Evolutionary conservation across 2,797 vertebrate genomes (phyloP).

Genomic region (Clarias pachynema): DNA sequence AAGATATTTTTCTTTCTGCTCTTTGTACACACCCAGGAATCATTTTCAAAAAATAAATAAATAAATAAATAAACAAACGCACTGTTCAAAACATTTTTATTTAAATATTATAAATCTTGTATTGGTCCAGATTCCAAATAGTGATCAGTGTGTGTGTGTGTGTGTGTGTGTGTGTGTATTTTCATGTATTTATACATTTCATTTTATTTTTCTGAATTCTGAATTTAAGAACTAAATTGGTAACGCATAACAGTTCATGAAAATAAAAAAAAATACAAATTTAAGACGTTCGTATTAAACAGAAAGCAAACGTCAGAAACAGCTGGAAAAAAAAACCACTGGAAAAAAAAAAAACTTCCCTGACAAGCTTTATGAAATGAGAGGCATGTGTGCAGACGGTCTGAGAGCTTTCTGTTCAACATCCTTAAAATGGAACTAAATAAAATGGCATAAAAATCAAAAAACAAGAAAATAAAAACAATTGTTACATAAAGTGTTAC

Average conservation of each 20-base stretch:
- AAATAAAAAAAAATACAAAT: fast-evolving
- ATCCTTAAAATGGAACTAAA: neutral
- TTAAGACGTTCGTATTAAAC: neutral
- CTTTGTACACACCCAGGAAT: neutral
- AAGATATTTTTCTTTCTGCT: neutral
- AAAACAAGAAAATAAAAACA: neutral
- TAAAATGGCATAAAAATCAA: neutral
- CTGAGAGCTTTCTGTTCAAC: neutral
- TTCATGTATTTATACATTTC: neutral
- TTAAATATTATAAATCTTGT: neutral
- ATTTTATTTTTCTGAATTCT: neutral
- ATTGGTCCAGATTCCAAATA: neutral
- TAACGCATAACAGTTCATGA: neutral
- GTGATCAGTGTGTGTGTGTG: neutral
- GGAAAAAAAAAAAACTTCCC: neutral
- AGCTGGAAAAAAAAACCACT: neutral
- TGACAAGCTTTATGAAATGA: neutral
- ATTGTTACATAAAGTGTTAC: no score
- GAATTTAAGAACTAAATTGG: neutral
- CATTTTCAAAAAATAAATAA: neutral
- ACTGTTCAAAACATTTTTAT: neutral
- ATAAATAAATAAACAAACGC: neutral
- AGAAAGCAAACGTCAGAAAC: neutral
- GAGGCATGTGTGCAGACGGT: neutral
- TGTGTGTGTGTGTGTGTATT: neutral